Conservation (phyloP, 2,888 invertebrate species). For the Netelia inedita region DNA sequence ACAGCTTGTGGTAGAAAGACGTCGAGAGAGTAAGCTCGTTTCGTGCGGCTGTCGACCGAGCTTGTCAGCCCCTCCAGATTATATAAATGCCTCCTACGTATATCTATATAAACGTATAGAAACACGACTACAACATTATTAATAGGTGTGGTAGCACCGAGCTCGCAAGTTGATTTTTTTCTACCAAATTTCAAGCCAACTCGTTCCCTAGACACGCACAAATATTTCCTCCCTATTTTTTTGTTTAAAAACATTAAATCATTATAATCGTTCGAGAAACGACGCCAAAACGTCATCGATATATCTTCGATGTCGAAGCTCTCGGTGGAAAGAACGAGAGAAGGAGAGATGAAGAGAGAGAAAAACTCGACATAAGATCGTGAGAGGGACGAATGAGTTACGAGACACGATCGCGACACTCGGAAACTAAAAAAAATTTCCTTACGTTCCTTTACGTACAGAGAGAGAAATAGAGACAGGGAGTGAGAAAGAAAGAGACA, state of each 20-base stretch:
- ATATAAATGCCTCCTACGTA: slow-evolving; percentile 19
- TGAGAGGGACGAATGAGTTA: slow-evolving; percentile 61
- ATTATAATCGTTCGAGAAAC: slow-evolving; percentile 49
- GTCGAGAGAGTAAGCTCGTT: not conserved
- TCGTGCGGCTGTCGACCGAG: slow-evolving; percentile 4
- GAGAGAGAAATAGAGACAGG: slow-evolving; percentile 1
- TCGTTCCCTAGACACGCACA: not conserved
- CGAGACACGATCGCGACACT: slow-evolving; percentile 54
- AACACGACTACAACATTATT: slow-evolving; percentile 28
- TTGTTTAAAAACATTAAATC: slow-evolving; percentile 31
- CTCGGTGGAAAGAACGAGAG: not conserved
- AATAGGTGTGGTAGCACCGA: slow-evolving; percentile 14
- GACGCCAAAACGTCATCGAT: slow-evolving; percentile 51
- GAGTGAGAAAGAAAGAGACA: slow-evolving; percentile 12
- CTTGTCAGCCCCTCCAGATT: slow-evolving; percentile 17
- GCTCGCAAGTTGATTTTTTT: slow-evolving; percentile 8
- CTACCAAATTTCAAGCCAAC: not conserved
- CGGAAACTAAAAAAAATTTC: slow-evolving; percentile 37
- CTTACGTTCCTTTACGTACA: not conserved
- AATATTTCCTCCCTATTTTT: slow-evolving; percentile 11
- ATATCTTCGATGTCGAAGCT: slow-evolving; percentile 5
- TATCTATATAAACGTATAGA: not conserved
- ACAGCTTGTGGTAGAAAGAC: slow-evolving; percentile 26
- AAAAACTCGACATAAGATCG: slow-evolving; percentile 66
- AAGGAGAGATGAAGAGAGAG: slow-evolving; percentile 4